Conservation (phyloP, 1,140 invertebrate species). For the Zaprionus nigranus region DNA sequence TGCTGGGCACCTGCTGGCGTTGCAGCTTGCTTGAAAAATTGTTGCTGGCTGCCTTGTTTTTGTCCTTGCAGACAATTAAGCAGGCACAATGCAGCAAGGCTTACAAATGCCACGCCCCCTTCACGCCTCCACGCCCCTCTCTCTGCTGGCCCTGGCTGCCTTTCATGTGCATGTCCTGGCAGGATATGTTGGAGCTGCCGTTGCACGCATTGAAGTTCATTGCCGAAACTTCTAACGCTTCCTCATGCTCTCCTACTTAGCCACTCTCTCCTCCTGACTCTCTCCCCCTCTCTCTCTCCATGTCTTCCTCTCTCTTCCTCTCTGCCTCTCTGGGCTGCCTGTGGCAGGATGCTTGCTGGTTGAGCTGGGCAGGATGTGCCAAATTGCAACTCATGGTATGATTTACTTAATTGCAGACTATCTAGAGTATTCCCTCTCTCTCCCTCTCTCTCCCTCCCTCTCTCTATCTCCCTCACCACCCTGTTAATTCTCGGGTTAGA, state of each 20-base stretch:
- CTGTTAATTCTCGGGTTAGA: neutral
- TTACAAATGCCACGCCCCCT: constrained; percentile 48
- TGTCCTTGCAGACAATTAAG: constrained; percentile 81
- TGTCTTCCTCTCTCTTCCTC: too few relatives aligned
- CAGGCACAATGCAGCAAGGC: constrained; percentile 70
- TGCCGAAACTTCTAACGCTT: constrained; percentile 64
- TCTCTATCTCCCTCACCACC: neutral
- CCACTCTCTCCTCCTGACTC: neutral
- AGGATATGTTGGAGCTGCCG: constrained; percentile 67
- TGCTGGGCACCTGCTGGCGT: too few relatives aligned
- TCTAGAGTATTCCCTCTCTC: neutral
- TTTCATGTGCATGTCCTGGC: constrained; percentile 45
- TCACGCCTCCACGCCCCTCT: constrained; percentile 7
- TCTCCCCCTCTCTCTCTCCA: neutral
- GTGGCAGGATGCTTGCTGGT: constrained; percentile 45
- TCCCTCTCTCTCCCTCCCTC: neutral
- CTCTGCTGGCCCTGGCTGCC: constrained; percentile 14
- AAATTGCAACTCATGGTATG: constrained; percentile 69
- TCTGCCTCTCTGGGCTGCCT: neutral
- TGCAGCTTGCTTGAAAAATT: too few relatives aligned
- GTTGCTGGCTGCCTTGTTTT: constrained; percentile 24
- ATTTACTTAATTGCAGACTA: constrained; percentile 70
- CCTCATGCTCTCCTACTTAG: neutral
- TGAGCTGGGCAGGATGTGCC: constrained; percentile 51
- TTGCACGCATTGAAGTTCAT: constrained; percentile 62